Percentiles rank a stretch among this genome's conserved stretches.
Conservation (phyloP, 2,888 invertebrate genomes). For the Dorcus parallelipipedus region DNA sequence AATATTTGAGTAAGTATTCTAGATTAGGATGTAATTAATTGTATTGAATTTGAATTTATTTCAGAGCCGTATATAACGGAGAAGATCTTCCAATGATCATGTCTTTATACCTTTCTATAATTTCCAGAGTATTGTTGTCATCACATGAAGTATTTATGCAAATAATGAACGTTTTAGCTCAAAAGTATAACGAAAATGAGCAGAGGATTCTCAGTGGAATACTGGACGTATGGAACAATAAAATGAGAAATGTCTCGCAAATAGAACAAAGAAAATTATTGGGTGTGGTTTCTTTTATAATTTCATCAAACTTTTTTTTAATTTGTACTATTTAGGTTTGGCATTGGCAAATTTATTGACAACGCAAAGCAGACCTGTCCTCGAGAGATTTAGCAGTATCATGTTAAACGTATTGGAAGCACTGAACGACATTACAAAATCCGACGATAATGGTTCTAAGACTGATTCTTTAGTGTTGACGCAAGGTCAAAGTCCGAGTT, state of each 20-base stretch:
- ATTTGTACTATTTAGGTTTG: conserved; percentile 37
- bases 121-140: conserved; percentile 73
- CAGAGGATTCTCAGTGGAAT: conserved; percentile 68
- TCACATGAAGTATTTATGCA: conserved; percentile 66
- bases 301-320: conserved; percentile 3
- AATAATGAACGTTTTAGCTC: conserved; percentile 52
- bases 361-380: conserved; percentile 64
- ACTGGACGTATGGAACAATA: conserved; percentile 74
- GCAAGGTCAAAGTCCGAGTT: conserved; percentile 42
- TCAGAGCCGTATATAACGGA: conserved; percentile 63
- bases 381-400: conserved; percentile 70
- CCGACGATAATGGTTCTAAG: conserved; percentile 59
- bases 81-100: conserved; percentile 72
- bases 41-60: conserved; percentile 25
- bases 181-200: conserved; percentile 51
- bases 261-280: conserved; percentile 80
- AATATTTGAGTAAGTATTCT: conserved; percentile 55
- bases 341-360: conserved; percentile 69
- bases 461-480: conserved; percentile 43
- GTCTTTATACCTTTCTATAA: conserved; percentile 72
- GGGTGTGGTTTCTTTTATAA: conserved; percentile 47
- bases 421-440: conserved; percentile 74
- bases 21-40: conserved; percentile 2
- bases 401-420: conserved; percentile 72
- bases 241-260: conserved; percentile 74